A percentile compares a stretch with the other conserved stretches of the same genome.
These are phyloP conservation scores for Megaceryle torquata DNA, from an alignment of 2,113 vertebrate species.

Conservation along the genomic window DNA sequence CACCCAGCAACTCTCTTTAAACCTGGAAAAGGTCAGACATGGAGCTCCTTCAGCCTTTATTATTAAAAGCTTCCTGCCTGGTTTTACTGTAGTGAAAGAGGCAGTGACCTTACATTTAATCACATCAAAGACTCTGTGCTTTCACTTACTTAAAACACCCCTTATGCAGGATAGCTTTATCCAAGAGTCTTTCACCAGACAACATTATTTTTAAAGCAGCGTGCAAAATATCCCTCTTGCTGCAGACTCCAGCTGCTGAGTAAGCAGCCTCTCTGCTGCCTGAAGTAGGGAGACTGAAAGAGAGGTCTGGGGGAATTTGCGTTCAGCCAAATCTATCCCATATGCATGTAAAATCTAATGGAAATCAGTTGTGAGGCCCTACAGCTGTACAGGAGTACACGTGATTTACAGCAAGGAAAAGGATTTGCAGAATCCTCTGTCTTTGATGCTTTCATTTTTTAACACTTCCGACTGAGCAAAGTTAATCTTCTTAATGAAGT, in stretches of 20 bases:
- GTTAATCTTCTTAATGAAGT: slow-evolving; percentile 53
- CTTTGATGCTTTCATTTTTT: slow-evolving; percentile 35
- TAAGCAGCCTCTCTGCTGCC: slow-evolving; percentile 42
- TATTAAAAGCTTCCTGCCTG: slow-evolving; percentile 58
- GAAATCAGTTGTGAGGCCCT: slow-evolving; percentile 43
- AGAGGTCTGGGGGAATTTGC: slow-evolving; percentile 16
- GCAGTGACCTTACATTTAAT: slow-evolving; percentile 49
- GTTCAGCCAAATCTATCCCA: slow-evolving; percentile 64
- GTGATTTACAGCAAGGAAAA: slow-evolving; percentile 15
- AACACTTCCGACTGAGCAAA: slow-evolving; percentile 9
- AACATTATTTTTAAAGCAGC: neutral
- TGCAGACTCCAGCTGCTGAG: slow-evolving; percentile 48
- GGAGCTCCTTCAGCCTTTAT: neutral
- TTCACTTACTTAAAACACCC: slow-evolving; percentile 40
- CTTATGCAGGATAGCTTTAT: slow-evolving; percentile 2
- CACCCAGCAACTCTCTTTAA: slow-evolving; percentile 22
- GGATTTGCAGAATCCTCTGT: neutral
- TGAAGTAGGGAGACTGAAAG: slow-evolving; percentile 3
- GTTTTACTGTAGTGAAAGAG: slow-evolving; percentile 17
- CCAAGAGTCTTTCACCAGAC: slow-evolving; percentile 8
- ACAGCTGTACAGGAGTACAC: neutral
- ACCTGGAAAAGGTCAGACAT: neutral
- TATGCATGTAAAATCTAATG: slow-evolving; percentile 46
- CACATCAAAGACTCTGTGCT: slow-evolving; percentile 20
- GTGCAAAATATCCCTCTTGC: neutral